Base-by-base conservation (phyloP, 2,888 invertebrate genomes). In the Tetheella fluctuosa region DNA sequence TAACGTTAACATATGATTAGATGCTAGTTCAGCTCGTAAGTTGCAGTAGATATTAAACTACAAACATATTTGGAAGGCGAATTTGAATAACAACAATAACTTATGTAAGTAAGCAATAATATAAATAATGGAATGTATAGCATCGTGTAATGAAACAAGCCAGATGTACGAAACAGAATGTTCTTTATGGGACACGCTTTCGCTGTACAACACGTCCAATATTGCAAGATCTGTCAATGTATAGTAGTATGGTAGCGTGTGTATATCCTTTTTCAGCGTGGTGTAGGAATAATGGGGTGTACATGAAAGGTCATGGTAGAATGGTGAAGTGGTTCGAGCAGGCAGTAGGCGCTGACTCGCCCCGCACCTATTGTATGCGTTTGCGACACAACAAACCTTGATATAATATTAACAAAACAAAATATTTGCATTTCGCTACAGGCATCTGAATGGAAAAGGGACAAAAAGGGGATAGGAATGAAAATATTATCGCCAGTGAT, bases 111-210 rank as follows among this genome's bases (percentile, higher is more conserved):
- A 70, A 63, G 65, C 62, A 59, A 65, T 71, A 66, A 70, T 74
- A 77, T 80, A 77, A 77, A 79, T 81, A 77, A 77, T 74, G 74
- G 73, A 77, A 71, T 75, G 74, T 74, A 71, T 72, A 70, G 68
- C 73, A 64, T 67, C 72, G 76, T 76, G 80, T 86, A 86, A 89
- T 89, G 89, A 89, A 88, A 89, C 85, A 88, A 86, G 83, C 87
- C 88, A 87, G 88, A 89, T 88, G 88, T 87, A 86, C 85, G 85
- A 85, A 86, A 88, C 85, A 84, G 82, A 84, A 86, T 85, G 86
- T 89, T 88, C 88, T 89, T 89, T 89, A 89, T 88, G 86, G 79
- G 83, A 88, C 89, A 88, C 84, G 87, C 85, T 88, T 88, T 86
- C 74, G 85, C 86, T 88, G 86, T 88, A 88, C 80, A 81, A 74